Evolutionary conservation across 2,797 vertebrate species (phyloP).

Genomic region (Neopelma chrysocephalum): DNA sequence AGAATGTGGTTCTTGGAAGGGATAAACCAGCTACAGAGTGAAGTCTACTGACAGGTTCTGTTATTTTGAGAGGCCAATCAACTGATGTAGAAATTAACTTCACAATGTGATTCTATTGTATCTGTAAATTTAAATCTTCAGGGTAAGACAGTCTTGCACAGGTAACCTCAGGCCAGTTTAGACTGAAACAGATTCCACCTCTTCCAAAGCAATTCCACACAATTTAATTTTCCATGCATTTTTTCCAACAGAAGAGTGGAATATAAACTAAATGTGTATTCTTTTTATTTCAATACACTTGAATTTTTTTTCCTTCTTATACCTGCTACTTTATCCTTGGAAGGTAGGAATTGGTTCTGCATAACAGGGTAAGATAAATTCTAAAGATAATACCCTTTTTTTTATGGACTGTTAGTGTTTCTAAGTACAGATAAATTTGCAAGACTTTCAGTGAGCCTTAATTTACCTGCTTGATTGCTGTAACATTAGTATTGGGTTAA

Average conservation of each 20-base stretch:
- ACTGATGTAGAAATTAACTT: not conserved
- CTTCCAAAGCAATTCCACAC: not conserved
- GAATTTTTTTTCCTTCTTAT: accelerated
- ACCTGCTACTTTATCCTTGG: not conserved
- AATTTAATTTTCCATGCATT: not conserved
- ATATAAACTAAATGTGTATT: accelerated
- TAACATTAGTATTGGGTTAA: not conserved
- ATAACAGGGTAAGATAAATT: not conserved
- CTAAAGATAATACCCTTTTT: not conserved
- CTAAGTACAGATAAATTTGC: accelerated
- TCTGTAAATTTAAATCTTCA: not conserved
- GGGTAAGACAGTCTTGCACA: not conserved
- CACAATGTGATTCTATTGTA: not conserved
- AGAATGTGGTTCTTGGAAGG: not conserved
- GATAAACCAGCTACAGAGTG: not conserved
- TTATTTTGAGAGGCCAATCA: not conserved
- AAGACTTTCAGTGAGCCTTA: not conserved
- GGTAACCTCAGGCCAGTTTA: not conserved
- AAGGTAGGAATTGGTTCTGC: not conserved
- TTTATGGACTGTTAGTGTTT: not conserved
- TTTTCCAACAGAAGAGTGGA: not conserved
- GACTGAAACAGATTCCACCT: not conserved
- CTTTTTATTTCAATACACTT: not conserved
- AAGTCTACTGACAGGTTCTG: not conserved
- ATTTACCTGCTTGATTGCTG: not conserved